Evolutionary conservation across 2,888 invertebrate genomes (phyloP).

Genomic region (Marronus borbonicus): DNA sequence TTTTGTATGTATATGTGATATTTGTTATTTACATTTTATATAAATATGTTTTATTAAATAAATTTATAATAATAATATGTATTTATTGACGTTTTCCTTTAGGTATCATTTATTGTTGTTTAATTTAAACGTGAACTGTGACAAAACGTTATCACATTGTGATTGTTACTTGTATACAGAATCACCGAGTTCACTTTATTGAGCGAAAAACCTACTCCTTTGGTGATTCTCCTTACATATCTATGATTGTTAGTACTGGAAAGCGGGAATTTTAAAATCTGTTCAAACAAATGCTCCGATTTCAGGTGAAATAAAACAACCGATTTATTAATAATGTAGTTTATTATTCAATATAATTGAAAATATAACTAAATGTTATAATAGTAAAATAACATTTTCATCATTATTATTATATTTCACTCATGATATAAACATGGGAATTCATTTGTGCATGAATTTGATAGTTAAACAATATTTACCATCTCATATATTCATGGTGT

Average conservation of each 20-base stretch:
- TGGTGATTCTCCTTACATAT: not conserved
- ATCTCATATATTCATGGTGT: conserved; percentile 7
- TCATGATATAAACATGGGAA: conserved; percentile 38
- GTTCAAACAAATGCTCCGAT: too few relatives aligned
- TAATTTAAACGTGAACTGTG: too few relatives aligned
- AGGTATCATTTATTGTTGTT: too few relatives aligned
- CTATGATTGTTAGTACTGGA: not conserved
- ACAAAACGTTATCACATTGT: too few relatives aligned
- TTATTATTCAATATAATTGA: conserved; percentile 45
- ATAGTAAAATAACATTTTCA: conserved; percentile 34
- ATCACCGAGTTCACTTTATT: too few relatives aligned
- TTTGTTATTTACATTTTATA: conserved; percentile 34
- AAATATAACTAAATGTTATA: conserved; percentile 41
- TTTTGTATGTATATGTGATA: conserved; percentile 34
- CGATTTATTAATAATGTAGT: conserved; percentile 21
- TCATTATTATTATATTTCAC: conserved; percentile 4
- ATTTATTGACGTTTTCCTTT: too few relatives aligned
- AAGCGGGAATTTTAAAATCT: not conserved
- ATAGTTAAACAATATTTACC: conserved; percentile 33
- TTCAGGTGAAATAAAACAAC: conserved; percentile 3
- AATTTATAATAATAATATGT: not conserved
- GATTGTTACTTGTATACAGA: too few relatives aligned
- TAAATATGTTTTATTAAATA: conserved; percentile 20
- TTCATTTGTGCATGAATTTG: conserved; percentile 40
- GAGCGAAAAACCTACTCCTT: too few relatives aligned